Base-by-base conservation (phyloP, 2,113 vertebrate genomes). In the Hypomesus transpacificus region DNA sequence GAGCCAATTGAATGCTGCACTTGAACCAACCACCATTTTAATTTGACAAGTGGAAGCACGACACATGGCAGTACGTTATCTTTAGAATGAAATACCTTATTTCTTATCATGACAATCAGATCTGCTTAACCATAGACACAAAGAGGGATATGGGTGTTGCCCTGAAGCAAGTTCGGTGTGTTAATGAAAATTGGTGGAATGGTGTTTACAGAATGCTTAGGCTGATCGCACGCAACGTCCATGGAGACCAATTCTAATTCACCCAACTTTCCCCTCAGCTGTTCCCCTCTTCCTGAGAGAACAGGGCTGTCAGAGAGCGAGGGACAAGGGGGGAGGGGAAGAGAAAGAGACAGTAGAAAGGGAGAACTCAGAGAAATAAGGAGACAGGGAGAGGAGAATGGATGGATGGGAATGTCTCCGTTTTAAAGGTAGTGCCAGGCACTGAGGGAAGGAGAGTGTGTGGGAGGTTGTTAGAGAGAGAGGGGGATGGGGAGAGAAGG, bases 221-320 rank as follows among this genome's bases (percentile, higher is more conserved):
- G 63, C 68, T 71, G 68, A 82, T 61, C 39, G 74, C 53, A 54
- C 14, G 6, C 73, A 1, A 79, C 64, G 84, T 81, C 73, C 81
- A 26, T 60, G 73, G 72, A 84, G 56, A 87, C 73, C 71, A 64
- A 72, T 22, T 11, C 67, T 87, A 86, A 89, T 86, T 84, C 75
- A 83, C 70, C 39, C 78, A 75, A 80, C 84, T 83, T 65, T 78
- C 80, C 70, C 79, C 80, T 89, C 89, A 89, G 86, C 89, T 90
- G 87, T 84, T 86, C 75, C 84, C 83, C 80, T 77, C 84, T 79
- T 74, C 67, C 63, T 63, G 51, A 54, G 26, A 53, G 22, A 22
- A 13, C 24, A 76, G 73, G 18, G 63, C 66, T 74, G 34, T 66
- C 65, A 57, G 22, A 74, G 56, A 69, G 52, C 53, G 34, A 56